These are phyloP conservation scores for Pseudomugil gertrudae DNA, from an alignment of 2,797 vertebrate genomes.

Conservation along the genomic window DNA sequence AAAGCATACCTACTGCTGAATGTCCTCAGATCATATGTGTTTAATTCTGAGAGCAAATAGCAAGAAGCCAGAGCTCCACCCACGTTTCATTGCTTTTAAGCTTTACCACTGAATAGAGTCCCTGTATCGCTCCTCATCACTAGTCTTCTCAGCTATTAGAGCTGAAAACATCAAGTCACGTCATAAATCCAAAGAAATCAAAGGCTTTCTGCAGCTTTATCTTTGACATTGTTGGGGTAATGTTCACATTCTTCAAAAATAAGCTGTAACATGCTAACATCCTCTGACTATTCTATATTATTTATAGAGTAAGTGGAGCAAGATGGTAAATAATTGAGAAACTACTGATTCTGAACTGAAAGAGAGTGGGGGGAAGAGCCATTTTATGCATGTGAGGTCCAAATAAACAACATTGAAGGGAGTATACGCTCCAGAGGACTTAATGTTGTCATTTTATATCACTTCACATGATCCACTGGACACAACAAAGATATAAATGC, in stretches of 20 bases:
- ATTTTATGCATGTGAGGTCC: neutral
- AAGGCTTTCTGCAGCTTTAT: slow-evolving; percentile 28
- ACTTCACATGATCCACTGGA: slow-evolving; percentile 24
- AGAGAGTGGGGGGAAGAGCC: neutral
- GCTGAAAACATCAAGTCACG: slow-evolving; percentile 51
- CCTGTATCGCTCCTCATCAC: slow-evolving; percentile 74
- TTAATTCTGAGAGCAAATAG: slow-evolving; percentile 32
- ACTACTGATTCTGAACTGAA: neutral
- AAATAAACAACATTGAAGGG: slow-evolving; percentile 1
- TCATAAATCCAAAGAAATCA: slow-evolving; percentile 40
- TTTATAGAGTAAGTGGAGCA: slow-evolving; percentile 33
- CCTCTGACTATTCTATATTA: slow-evolving; percentile 34
- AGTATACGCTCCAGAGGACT: slow-evolving; percentile 12
- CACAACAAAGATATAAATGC: slow-evolving; percentile 2
- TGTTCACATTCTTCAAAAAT: slow-evolving; percentile 5
- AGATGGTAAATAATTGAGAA: slow-evolving; percentile 56
- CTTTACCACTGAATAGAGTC: slow-evolving; percentile 67
- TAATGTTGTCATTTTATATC: slow-evolving; percentile 37
- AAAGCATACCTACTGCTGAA: slow-evolving; percentile 46
- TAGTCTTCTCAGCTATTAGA: slow-evolving; percentile 72
- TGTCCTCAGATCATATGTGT: slow-evolving; percentile 12
- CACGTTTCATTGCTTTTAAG: slow-evolving; percentile 54
- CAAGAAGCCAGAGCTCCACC: slow-evolving; percentile 46
- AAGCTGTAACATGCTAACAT: no score
- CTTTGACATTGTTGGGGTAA: neutral